Percentiles rank a stretch among this genome's conserved stretches.
Conservation (phyloP, 1,140 invertebrate species). For the Leptopilina clavipes region DNA sequence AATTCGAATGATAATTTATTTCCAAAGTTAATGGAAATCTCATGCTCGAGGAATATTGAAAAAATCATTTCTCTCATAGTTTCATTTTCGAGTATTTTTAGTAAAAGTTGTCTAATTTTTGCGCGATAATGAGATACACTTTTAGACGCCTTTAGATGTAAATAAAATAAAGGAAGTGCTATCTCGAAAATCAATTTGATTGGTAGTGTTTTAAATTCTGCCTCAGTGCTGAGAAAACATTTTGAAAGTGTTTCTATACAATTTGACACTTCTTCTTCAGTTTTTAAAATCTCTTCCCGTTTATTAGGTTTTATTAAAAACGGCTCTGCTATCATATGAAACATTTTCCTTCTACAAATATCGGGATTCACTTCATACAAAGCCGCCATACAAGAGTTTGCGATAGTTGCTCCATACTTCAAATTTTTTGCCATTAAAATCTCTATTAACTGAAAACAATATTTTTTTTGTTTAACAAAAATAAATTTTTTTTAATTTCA, state of each 20-base stretch:
- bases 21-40: conserved; percentile 55
- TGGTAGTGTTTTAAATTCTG: conserved; percentile 67
- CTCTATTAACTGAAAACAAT: conserved; percentile 71
- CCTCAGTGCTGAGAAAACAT: conserved; percentile 65
- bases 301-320: conserved; percentile 56
- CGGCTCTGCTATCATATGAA: conserved; percentile 72
- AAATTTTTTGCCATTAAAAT: conserved; percentile 70
- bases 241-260: conserved; percentile 68
- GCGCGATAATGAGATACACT: conserved; percentile 63
- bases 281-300: conserved; percentile 40
- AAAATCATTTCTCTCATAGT: conserved; percentile 56
- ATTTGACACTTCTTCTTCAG: conserved; percentile 62
- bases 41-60: conserved; percentile 60
- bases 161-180: conserved; percentile 66
- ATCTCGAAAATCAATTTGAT: conserved; percentile 56
- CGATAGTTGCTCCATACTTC: conserved; percentile 72
- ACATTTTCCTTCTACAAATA: conserved; percentile 66
- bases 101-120: conserved; percentile 64
- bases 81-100: conserved; percentile 60
- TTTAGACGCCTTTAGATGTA: conserved; percentile 62
- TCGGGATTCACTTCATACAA: conserved; percentile 74
- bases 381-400: conserved; percentile 74
- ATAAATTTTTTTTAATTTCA: conserved; percentile 21
- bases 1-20: conserved; percentile 61
- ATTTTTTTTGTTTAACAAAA: conserved; percentile 34